phyloP scores from a whole-genome alignment of 2,888 invertebrate genomes.

The Thysanoteuthis rhombus region DNA sequence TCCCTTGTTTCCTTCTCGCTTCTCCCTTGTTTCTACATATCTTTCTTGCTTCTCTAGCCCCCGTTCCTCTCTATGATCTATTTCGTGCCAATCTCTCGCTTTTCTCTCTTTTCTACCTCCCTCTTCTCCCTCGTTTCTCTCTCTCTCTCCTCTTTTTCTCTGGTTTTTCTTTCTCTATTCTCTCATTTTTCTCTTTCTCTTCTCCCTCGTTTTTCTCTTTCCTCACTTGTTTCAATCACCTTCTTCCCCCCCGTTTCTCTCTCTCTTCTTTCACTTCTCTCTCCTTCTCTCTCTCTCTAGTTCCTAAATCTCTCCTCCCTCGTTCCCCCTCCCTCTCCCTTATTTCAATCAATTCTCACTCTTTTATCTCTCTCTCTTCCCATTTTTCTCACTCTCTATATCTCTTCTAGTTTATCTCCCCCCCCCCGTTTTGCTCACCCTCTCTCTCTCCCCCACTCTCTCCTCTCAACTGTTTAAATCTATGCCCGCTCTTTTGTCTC shows the following conservation, averaged over 20 bases:
- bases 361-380: not conserved
- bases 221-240: no score
- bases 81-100: no score
- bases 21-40: not conserved
- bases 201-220: not conserved
- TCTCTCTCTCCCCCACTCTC: not conserved
- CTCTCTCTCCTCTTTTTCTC: no score
- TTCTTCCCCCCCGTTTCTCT: not conserved
- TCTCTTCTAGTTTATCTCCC: not conserved
- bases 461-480: no score
- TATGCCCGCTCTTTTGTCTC: no score
- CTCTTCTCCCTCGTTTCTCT: no score
- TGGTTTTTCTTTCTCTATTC: not conserved
- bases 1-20: not conserved
- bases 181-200: not conserved
- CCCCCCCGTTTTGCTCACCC: not conserved
- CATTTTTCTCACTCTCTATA: not conserved
- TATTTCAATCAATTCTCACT: not conserved
- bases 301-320: no score
- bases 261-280: not conserved
- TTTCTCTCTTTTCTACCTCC: not conserved
- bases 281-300: not conserved
- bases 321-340: not conserved
- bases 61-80: not conserved
- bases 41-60: no score